phyloP scores from a whole-genome alignment of 2,888 invertebrate genomes.

The Leucophenga maculata region DNA sequence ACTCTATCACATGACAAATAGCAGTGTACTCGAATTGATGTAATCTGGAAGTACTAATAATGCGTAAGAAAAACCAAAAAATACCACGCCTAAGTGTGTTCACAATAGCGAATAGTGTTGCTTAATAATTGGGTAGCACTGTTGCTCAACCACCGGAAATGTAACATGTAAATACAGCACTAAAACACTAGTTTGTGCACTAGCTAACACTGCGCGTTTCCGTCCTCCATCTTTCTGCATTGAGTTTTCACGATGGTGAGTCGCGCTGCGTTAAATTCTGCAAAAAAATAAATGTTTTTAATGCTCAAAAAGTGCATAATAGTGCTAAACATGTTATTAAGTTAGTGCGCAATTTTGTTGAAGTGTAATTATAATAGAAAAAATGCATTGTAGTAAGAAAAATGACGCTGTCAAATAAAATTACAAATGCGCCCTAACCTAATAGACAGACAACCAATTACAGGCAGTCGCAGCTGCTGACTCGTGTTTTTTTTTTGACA shows the following conservation, averaged over 20 bases:
- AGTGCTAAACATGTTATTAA: slow-evolving; percentile 24
- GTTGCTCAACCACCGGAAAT: too few species aligned
- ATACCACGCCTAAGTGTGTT: not conserved
- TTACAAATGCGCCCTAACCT: slow-evolving; percentile 49
- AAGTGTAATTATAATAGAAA: slow-evolving; percentile 5
- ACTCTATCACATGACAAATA: slow-evolving; percentile 70
- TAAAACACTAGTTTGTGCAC: not conserved
- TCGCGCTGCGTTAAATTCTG: slow-evolving; percentile 45
- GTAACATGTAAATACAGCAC: not conserved
- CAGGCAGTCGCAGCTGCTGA: not conserved
- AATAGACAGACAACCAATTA: not conserved
- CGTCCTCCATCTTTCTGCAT: slow-evolving; percentile 72
- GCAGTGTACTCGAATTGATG: too few species aligned
- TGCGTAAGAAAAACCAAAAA: not conserved
- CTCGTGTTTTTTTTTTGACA: not conserved
- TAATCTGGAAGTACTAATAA: not conserved
- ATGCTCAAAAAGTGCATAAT: not conserved
- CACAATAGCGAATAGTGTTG: too few species aligned
- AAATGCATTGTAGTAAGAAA: slow-evolving; percentile 14
- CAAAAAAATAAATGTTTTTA: not conserved
- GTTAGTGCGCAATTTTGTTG: slow-evolving; percentile 16
- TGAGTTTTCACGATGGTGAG: slow-evolving; percentile 71
- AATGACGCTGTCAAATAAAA: slow-evolving; percentile 43
- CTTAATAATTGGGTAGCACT: not conserved
- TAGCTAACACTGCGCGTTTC: slow-evolving; percentile 67